These are phyloP conservation scores for Stictonetta naevosa DNA, from an alignment of 2,113 vertebrate species.

Conservation along the genomic window DNA sequence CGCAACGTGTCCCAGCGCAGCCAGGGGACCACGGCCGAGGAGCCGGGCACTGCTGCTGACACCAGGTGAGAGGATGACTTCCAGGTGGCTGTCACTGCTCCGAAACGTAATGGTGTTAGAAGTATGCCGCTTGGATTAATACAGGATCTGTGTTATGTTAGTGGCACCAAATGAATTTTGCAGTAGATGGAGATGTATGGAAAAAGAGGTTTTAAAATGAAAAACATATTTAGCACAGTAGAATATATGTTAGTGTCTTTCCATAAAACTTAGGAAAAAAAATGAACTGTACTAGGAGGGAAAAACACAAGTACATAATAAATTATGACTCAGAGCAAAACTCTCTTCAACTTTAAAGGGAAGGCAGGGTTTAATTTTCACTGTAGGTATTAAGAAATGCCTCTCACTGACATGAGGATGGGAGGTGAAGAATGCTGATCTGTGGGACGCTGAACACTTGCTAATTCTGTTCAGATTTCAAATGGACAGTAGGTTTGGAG, in stretches of 20 bases:
- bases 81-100: neutral
- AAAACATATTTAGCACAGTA: conserved; percentile 12
- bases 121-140: neutral
- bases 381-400: conserved; percentile 31
- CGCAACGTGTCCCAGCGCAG: accelerated
- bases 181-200: neutral
- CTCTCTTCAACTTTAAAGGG: conserved; percentile 11
- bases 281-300: conserved; percentile 12
- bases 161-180: conserved; percentile 24
- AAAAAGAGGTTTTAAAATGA: conserved; percentile 20
- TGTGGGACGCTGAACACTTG: neutral
- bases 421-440: neutral
- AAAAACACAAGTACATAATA: conserved; percentile 43
- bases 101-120: accelerated
- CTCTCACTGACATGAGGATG: neutral
- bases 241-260: conserved; percentile 23
- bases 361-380: conserved; percentile 42
- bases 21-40: accelerated
- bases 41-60: neutral
- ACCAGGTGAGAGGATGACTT: neutral
- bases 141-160: conserved; percentile 1
- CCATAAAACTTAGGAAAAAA: neutral
- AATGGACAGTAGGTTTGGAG: neutral
- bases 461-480: conserved; percentile 38
- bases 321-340: conserved; percentile 50